phyloP scores from a whole-genome alignment of 2,113 vertebrate genomes.

The Thymallus thymallus region DNA sequence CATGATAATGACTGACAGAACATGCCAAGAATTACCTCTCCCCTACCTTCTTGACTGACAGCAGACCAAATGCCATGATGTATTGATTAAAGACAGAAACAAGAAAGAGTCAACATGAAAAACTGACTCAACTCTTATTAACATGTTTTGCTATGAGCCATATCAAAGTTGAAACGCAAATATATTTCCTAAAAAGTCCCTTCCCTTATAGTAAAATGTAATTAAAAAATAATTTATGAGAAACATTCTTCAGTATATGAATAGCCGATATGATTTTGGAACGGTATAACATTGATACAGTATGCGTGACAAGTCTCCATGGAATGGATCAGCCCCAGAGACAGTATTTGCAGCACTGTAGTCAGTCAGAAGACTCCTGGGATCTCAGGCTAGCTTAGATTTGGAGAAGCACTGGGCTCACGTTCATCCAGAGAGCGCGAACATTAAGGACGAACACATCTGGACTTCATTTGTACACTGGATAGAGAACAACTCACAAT shows the following conservation, averaged over 20 bases:
- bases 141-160: background rate
- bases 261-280: too few relatives aligned
- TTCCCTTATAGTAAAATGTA: background rate
- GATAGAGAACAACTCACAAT: constrained; percentile 33
- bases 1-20: constrained; percentile 44
- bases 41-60: constrained; percentile 33
- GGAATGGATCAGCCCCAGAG: background rate
- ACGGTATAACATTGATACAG: background rate
- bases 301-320: background rate
- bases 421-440: constrained; percentile 41
- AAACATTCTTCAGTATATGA: background rate
- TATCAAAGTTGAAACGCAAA: background rate
- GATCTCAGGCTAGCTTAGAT: constrained; percentile 6
- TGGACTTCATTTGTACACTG: constrained; percentile 70
- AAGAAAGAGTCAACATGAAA: constrained; percentile 4
- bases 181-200: background rate
- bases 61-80: constrained; percentile 3
- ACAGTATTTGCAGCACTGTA: constrained; percentile 4
- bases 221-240: background rate
- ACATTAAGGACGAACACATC: constrained; percentile 61
- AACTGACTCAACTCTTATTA: background rate
- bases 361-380: constrained; percentile 19
- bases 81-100: constrained; percentile 4
- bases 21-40: constrained; percentile 47
- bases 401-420: constrained; percentile 16